Percentiles rank a stretch among this genome's conserved stretches.
Evolutionary conservation across 2,888 invertebrate genomes (phyloP).

Genomic region (Panzeria rudis): DNA sequence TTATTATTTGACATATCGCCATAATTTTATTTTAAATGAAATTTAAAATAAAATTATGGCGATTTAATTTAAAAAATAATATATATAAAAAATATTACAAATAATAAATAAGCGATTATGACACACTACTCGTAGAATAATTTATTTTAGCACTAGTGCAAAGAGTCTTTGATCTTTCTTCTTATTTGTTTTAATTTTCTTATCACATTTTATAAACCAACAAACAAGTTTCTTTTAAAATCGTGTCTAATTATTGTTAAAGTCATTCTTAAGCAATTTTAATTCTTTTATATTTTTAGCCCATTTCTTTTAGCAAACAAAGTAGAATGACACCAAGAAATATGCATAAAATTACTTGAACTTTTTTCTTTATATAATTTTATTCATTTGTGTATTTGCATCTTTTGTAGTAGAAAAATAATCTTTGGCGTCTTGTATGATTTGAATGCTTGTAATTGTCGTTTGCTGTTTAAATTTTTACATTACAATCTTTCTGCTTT

Average conservation of each 20-base stretch:
- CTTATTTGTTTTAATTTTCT: conserved; percentile 19
- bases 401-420: conserved; percentile 5
- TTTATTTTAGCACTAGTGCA: not conserved
- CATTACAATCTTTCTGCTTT: not conserved
- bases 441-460: conserved; percentile 14
- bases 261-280: conserved; percentile 8
- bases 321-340: conserved; percentile 31
- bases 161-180: conserved; percentile 14
- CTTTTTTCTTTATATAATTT: conserved; percentile 21
- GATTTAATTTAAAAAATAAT: no score
- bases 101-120: no score
- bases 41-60: no score
- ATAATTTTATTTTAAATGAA: no score
- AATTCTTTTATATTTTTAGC: conserved; percentile 20
- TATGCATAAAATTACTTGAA: conserved; percentile 16
- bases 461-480: conserved; percentile 11
- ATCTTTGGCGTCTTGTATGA: conserved; percentile 39
- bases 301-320: conserved; percentile 30
- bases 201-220: not conserved
- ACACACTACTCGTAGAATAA: no score
- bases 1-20: no score
- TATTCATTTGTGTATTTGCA: conserved; percentile 35
- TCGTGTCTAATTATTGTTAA: conserved; percentile 54
- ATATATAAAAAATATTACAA: no score
- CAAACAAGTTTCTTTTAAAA: conserved; percentile 38